These are phyloP conservation scores for Oplegnathus fasciatus DNA, from an alignment of 2,113 vertebrate genomes.

Conservation along the genomic window DNA sequence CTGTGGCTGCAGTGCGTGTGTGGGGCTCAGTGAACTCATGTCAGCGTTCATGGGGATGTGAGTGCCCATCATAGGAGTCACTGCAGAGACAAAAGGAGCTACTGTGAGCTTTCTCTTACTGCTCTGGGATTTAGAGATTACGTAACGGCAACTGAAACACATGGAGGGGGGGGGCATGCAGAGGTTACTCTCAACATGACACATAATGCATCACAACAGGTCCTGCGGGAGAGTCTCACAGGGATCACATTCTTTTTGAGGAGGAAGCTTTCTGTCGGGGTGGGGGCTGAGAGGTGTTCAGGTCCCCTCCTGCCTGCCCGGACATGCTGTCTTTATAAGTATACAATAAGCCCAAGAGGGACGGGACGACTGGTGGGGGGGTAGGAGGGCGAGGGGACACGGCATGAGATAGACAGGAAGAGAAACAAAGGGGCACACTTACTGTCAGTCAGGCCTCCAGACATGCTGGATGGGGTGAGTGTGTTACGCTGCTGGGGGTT, in stretches of 20 bases:
- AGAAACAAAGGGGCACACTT: slow-evolving; percentile 80
- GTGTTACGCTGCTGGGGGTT: slow-evolving; percentile 97
- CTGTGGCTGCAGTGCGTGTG: slow-evolving; percentile 93
- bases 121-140: slow-evolving; percentile 34
- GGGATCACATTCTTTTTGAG: slow-evolving; percentile 67
- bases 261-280: slow-evolving; percentile 57
- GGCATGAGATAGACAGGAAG: slow-evolving; percentile 46
- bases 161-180: slow-evolving; percentile 12
- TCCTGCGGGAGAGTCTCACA: slow-evolving; percentile 66
- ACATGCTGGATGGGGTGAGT: slow-evolving; percentile 94
- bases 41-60: slow-evolving; percentile 97
- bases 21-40: slow-evolving; percentile 97
- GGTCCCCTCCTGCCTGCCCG: slow-evolving; percentile 56
- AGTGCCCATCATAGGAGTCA: slow-evolving; percentile 96
- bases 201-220: slow-evolving; percentile 63
- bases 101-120: slow-evolving; percentile 60
- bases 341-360: slow-evolving; percentile 42
- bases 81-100: slow-evolving; percentile 87
- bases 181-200: slow-evolving; percentile 64
- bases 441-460: slow-evolving; percentile 94
- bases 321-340: slow-evolving; percentile 58
- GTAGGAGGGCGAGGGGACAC: background rate
- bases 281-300: slow-evolving; percentile 34
- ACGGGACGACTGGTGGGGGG: background rate
- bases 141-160: slow-evolving; percentile 31